Conservation (phyloP, 2,797 vertebrate genomes). For the Acanthopagrus latus region DNA sequence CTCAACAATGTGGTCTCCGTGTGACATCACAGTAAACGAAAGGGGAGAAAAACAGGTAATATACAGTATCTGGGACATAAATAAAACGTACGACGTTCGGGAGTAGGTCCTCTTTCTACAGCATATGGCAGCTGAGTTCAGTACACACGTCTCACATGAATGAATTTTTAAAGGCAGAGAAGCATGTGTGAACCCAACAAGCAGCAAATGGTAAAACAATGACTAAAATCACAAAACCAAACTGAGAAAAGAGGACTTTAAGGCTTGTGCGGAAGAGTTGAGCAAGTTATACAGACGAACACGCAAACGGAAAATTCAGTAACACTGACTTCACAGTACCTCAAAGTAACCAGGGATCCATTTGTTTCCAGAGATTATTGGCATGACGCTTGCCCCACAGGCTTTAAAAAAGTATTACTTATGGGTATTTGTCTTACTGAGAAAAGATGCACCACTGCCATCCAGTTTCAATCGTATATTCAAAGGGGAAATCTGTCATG, state of each 20-base stretch:
- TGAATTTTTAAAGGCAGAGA: conserved; percentile 36
- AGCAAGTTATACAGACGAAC: conserved; percentile 35
- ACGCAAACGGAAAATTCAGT: conserved; percentile 44
- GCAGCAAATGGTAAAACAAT: conserved; percentile 59
- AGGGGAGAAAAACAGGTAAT: conserved; percentile 26
- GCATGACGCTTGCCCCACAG: conserved; percentile 16
- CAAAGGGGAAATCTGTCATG: too few species aligned
- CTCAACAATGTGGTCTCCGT: conserved; percentile 30
- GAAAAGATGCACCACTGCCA: conserved; percentile 11
- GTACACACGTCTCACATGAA: conserved; percentile 45
- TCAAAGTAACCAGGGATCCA: conserved; percentile 53
- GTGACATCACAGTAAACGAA: conserved; percentile 47
- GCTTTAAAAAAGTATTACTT: conserved; percentile 9
- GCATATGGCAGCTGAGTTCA: conserved; percentile 57
- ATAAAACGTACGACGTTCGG: conserved; percentile 35
- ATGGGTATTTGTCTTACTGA: neutral
- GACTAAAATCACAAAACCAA: conserved; percentile 33
- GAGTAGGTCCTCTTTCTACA: conserved; percentile 49
- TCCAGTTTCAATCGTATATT: conserved; percentile 36
- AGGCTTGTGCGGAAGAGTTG: conserved; percentile 35
- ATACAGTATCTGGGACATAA: conserved; percentile 42
- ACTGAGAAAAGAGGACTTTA: conserved; percentile 32
- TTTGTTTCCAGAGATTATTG: conserved; percentile 17
- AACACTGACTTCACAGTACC: conserved; percentile 76
- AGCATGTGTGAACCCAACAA: conserved; percentile 48